Conservation (phyloP, 2,797 vertebrate genomes). For the Arremon brunneinucha region DNA sequence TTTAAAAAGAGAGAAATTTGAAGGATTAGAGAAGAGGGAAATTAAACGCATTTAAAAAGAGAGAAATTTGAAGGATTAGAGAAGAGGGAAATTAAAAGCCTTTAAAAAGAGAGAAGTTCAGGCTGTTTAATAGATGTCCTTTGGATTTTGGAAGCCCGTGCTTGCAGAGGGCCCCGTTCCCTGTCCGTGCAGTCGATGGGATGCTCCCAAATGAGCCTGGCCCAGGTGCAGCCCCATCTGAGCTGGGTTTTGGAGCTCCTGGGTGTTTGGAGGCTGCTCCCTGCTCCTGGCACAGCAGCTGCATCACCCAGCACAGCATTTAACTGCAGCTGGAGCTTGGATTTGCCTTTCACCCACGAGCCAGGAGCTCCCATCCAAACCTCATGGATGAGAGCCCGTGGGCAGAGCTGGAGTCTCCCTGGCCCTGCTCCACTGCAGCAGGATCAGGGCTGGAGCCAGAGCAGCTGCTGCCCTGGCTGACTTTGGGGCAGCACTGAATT, state of each 20-base stretch:
- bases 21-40: too few relatives aligned
- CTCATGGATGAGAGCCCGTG: background rate
- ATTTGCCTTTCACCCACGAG: background rate
- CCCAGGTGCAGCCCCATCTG: background rate
- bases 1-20: background rate
- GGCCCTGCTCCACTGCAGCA: background rate
- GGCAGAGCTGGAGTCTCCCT: background rate
- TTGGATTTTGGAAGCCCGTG: background rate
- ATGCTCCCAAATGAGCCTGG: background rate
- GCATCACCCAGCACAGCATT: background rate
- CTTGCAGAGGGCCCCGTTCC: background rate
- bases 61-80: background rate
- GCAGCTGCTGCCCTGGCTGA: slow-evolving; percentile 14
- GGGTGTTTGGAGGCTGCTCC: background rate
- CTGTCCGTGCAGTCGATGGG: rapidly evolving
- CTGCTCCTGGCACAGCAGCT: background rate
- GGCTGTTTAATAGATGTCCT: background rate
- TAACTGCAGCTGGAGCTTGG: background rate
- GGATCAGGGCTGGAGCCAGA: slow-evolving; percentile 2
- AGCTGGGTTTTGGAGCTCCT: background rate
- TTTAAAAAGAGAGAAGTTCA: background rate
- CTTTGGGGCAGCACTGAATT: background rate
- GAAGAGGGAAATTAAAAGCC: too few relatives aligned
- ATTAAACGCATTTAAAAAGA: background rate
- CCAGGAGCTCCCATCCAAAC: background rate